phyloP scores from a whole-genome alignment of 23 tunicate species.

The Halocynthia aurantium region DNA sequence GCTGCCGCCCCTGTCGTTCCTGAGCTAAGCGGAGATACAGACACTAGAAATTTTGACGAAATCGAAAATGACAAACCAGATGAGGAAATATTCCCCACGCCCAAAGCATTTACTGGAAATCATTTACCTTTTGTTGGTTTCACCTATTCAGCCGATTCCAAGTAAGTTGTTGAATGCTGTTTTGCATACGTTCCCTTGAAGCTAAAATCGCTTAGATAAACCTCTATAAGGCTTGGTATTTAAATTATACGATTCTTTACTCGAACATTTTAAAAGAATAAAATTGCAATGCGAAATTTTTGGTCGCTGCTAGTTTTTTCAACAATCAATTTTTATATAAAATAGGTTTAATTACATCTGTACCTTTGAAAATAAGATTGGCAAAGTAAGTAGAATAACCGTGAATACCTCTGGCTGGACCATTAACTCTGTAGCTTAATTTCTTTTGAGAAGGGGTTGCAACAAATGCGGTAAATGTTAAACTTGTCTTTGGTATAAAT shows the following conservation, averaged over 20 bases:
- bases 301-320: no score
- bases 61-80: conserved; percentile 72
- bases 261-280: background rate
- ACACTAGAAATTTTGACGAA: conserved; percentile 94
- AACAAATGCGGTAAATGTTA: no score
- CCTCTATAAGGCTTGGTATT: background rate
- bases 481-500: no score
- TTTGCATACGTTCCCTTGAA: background rate
- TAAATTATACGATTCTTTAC: background rate
- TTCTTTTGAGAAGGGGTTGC: no score
- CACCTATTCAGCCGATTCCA: conserved; percentile 65
- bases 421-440: no score
- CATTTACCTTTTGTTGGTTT: conserved; percentile 97
- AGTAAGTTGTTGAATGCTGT: conserved; percentile 41
- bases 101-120: conserved; percentile 89
- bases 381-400: no score
- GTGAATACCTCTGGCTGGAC: no score
- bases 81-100: conserved; percentile 67
- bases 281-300: no score
- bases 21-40: conserved; percentile 86
- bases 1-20: conserved; percentile 93
- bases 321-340: no score
- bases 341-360: no score
- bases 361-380: no score
- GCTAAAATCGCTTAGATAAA: background rate